Conservation (phyloP, 2,113 vertebrate species). For the Cyanistes caeruleus region DNA sequence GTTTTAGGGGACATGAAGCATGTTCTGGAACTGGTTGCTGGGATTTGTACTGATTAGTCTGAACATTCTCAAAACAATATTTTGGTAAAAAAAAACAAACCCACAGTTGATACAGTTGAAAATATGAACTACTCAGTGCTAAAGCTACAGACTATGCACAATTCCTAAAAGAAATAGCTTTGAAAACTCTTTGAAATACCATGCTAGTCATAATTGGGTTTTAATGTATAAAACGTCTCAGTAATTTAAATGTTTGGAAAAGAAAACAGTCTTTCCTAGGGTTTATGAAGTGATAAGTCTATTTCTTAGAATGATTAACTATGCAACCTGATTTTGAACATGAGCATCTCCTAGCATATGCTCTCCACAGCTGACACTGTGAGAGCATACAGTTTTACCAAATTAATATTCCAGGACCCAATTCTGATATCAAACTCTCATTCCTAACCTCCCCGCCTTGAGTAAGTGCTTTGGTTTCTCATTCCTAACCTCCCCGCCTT, state of each 20-base stretch:
- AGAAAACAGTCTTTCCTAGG: conserved; percentile 66
- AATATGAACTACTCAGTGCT: not conserved
- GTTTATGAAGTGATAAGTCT: conserved; percentile 68
- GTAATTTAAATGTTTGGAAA: conserved; percentile 72
- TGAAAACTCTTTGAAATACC: conserved; percentile 43
- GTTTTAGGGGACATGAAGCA: not conserved
- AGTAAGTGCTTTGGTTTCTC: not conserved
- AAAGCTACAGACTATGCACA: not conserved
- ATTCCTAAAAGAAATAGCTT: conserved; percentile 20
- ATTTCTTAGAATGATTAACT: conserved; percentile 62
- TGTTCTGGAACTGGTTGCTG: not conserved
- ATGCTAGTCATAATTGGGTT: conserved; percentile 58
- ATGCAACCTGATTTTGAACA: conserved; percentile 35
- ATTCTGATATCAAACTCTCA: not conserved
- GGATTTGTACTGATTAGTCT: not conserved
- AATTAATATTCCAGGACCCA: not conserved
- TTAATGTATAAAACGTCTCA: conserved; percentile 61
- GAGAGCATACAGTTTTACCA: not conserved
- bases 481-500: not conserved
- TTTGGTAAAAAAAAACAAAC: not conserved
- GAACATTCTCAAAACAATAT: not conserved
- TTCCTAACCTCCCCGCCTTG: not conserved
- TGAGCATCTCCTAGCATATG: not conserved
- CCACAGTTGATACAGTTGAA: not conserved
- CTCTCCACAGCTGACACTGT: not conserved